Conservation (phyloP, 2,888 invertebrate species). For the Hydrotaea diabolus region DNA sequence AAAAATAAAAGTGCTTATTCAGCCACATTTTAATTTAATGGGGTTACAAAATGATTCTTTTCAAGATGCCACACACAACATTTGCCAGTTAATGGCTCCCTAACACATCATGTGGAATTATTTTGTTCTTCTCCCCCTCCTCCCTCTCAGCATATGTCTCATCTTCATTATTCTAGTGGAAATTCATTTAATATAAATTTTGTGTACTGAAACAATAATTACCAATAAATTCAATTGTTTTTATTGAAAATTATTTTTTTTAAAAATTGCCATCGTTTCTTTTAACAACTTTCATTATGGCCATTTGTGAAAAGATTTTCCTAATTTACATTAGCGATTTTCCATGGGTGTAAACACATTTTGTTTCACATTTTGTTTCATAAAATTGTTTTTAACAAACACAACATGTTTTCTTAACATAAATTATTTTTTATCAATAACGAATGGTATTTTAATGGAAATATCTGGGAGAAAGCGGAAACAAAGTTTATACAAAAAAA, state of each 20-base stretch:
- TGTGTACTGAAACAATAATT: background rate
- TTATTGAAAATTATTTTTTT: no score
- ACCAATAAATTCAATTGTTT: background rate
- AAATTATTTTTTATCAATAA: no score
- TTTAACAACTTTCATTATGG: background rate
- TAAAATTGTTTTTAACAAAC: no score
- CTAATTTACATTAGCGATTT: background rate
- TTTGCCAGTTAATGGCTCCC: background rate
- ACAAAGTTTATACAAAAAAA: no score
- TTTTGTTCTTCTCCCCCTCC: background rate
- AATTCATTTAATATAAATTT: slow-evolving; percentile 2
- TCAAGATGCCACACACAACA: slow-evolving; percentile 13
- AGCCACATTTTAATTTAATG: slow-evolving; percentile 47
- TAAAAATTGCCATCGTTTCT: background rate
- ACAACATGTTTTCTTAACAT: no score
- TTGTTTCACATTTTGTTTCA: no score
- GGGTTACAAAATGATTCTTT: slow-evolving; percentile 51
- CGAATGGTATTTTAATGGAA: no score
- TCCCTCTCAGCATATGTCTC: no score
- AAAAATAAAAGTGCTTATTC: slow-evolving; percentile 30
- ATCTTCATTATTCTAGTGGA: slow-evolving; percentile 1
- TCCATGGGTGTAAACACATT: background rate
- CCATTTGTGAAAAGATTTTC: background rate
- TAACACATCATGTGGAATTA: slow-evolving; percentile 5
- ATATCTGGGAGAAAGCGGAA: no score